Base-by-base conservation (phyloP, 2,797 vertebrate species). In the Danio aesculapii region DNA sequence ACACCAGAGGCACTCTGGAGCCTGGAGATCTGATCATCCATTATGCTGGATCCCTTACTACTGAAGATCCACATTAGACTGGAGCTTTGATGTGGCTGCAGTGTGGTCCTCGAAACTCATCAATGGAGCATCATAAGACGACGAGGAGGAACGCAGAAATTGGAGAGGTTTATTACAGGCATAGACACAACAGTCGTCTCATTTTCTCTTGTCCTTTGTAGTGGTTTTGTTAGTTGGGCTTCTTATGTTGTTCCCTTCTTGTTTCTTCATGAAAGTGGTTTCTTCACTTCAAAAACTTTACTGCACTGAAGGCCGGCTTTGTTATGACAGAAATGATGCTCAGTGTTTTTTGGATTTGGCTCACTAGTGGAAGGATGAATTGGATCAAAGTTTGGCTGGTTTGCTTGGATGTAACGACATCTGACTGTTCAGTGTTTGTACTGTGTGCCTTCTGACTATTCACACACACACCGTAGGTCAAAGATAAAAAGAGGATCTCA, bases 61-160 rank as follows among this genome's bases (percentile, higher is more conserved):
- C 16, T 77, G 46, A 30, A 61, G 57, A 49, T 49, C 41, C 19
- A 64, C 68, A 73, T 77, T 67, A 84, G 62, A 62, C 64, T 74
- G 46, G 39, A 8, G 50, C 82, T 80, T 84, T 84, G 82, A 84
- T 84, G 82, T 77, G 41, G 41, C 41, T 69, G 41, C 74, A 53
- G 10, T 77, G 39, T 9, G 6, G 67, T 21, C 30, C 8, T 70
- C 50, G 46, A 77, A 62, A 66, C 66, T 77, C 71, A 62, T 77
- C 52, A 72, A 57, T n/a, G 19, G 55, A 52, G 76, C 67, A 70
- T 62, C 67, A 77, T 63, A 53, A 50, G 57, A 13, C 58, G 41
- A 57, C 39, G 77, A 46, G 53, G 43, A 68, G 67, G 52, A 68
- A 19, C 6, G 49, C 30, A 73, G 55, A 64, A 30, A 30, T 47